Evolutionary conservation across 1,140 invertebrate genomes (phyloP), one percentile per base, ranked within the genome.

Genomic region (Dendroctonus valens): DNA sequence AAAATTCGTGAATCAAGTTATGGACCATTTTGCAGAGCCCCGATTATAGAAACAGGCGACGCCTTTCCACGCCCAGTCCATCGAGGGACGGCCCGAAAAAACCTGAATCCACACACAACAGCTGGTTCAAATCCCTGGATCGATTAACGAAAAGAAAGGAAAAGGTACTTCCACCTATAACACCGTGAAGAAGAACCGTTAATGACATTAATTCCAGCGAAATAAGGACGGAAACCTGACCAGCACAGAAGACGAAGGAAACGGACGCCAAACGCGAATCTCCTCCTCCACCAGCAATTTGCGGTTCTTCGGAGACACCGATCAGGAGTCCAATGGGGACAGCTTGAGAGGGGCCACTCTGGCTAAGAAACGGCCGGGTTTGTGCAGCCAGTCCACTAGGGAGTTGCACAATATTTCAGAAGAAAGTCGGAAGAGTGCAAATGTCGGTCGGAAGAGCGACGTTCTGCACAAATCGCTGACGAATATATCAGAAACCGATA

Each of bases 271-370:
- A 70, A 80, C 73, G 69, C 62, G 58, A 48, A 37, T 63, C 3
- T 62, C 59, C 8, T 57, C 59, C 0, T 82, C 69, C 72, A 83
- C 75, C 70, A 90, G 90, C 72, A 91, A 85, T 78, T 81, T 92
- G 5, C 83, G 90, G 40, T 91, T 91, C 81, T 91, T 91, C 76
- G 90, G 90, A 2, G 90, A 92, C 75, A 91, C 89, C 2, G 90
- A 91, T 74, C 81, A 84, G 54, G 89, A 91, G 72, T 89, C 88
- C 5, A 85, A 85, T 76, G 58, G 65, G 5, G 79, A 80, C 8
- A 83, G 82, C 65, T 62, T 78, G 14, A 73, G 59, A 78, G 66
- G 54, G 39, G 50, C 57, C 7, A 82, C 63, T 72, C 73, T 41
- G 44, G 74, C 70, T 71, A 82, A 75, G 69, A 72, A 55, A 73